A percentile compares a stretch with the other conserved stretches of the same genome.
Evolutionary conservation across 1,140 invertebrate genomes (phyloP).

Genomic region (Heliothis virescens): DNA sequence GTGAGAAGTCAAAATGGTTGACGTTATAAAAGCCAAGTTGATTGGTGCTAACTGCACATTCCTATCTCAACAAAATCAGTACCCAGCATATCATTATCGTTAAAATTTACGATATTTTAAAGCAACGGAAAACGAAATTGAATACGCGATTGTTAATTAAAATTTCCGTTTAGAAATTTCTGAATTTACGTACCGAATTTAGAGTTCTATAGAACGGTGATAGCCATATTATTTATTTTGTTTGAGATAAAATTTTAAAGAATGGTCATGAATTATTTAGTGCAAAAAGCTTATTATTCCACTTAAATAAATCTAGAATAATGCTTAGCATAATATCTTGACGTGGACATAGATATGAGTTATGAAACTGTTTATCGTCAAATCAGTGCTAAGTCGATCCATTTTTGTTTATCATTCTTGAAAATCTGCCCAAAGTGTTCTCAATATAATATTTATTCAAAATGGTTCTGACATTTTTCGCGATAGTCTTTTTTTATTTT

Average conservation of each 20-base stretch:
- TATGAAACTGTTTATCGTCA: too few relatives aligned
- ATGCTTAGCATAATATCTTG: too few relatives aligned
- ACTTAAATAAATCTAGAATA: not conserved
- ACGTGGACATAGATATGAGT: too few relatives aligned
- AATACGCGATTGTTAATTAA: constrained; percentile 53
- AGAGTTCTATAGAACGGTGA: not conserved
- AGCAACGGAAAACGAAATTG: constrained; percentile 37
- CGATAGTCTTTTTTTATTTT: too few relatives aligned
- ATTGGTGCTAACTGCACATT: not conserved
- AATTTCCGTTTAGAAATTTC: constrained; percentile 56
- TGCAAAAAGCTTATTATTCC: not conserved
- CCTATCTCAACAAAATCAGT: constrained; percentile 47
- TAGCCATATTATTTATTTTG: constrained; percentile 15
- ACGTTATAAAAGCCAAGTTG: too few relatives aligned
- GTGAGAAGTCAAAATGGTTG: too few relatives aligned
- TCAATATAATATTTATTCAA: too few relatives aligned
- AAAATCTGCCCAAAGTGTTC: too few relatives aligned
- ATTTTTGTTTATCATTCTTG: too few relatives aligned
- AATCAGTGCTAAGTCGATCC: too few relatives aligned
- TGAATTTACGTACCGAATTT: constrained; percentile 29
- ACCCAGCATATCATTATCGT: constrained; percentile 38
- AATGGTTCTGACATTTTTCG: too few relatives aligned
- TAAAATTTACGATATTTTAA: constrained; percentile 54
- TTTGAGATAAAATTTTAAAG: constrained; percentile 1
- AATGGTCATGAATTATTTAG: not conserved